Evolutionary conservation across 2,797 vertebrate genomes (phyloP), one percentile per base, ranked within the genome.

Genomic region (Acanthurus tractus): DNA sequence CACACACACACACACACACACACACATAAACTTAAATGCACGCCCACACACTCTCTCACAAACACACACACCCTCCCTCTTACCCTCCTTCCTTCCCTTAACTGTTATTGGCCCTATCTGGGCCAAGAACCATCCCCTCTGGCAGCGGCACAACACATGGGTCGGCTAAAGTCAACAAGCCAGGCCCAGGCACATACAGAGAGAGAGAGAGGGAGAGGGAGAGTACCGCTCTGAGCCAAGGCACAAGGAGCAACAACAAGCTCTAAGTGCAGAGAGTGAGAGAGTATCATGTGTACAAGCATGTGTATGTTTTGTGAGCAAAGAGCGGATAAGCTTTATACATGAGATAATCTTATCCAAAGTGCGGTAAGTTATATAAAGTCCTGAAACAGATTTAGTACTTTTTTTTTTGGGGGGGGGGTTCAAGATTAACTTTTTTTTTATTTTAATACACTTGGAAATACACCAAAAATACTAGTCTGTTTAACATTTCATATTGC

Each of bases 131-230:
- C 87, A 78, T 70, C 87, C 90, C 85, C 76, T 85, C 79, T 91
- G 86, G 90, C 92, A 93, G 83, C 52, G 5, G 74, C 73, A 78
- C 83, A 91, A 89, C 91, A 88, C 85, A 93, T 86, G 83, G 93
- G 77, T 82, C 78, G 56, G 83, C 83, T 94, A 82, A 91, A 94
- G 89, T 93, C 92, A 95, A 94, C 93, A 95, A 89, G 86, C 91
- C 88, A 87, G 76, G 88, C 88, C 71, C 78, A 74, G 85, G 86
- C 90, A 90, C 86, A 91, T 84, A 85, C 66, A 78, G 50, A 40
- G 17, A 61, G 38, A 57, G 65, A 70, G 64, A 67, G 23, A 6
- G 40, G 29, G 23, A 15, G 44, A 5, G 59, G n/a, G 58, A 73
- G 69, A 70, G 48, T 71, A 52, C 22, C 3, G 62, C 68, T 78